Evolutionary conservation across 2,888 invertebrate species (phyloP), one percentile per base, ranked within the genome.

Genomic region (Caenorhabditis sinica): DNA sequence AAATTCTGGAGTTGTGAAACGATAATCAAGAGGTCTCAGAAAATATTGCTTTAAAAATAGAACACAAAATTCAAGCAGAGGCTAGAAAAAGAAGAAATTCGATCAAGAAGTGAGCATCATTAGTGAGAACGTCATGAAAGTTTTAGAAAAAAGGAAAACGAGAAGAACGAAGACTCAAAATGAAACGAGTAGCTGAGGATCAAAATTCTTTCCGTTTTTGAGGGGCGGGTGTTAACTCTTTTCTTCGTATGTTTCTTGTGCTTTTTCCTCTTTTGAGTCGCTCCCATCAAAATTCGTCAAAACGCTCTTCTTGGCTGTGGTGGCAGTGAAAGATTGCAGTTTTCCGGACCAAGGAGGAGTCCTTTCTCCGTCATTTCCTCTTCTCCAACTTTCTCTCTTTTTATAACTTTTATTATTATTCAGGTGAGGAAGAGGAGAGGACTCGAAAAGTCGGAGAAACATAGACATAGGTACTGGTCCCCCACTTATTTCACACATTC

Each of bases 401-500:
- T 58, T 61, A 51, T 73, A 61, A 36, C 71, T 63, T 61, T 68
- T 79, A 63, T 71, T 79, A 79, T 79, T 79, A 72, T 72, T 79
- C 79, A 79, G 79, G 79, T 79, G 65, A 51, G 36, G 45, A 60
- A 15, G 56, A 17, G 20, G 23, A 33, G 11, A 40, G 13, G 40
- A n/a, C 40, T 30, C 20, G 4, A 53, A 0, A 25, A n/a, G n/a
- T n/a, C n/a, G 15, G n/a, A 68, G 23, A 60, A 23, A 33, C 13
- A 53, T n/a, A n/a, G n/a, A 13, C 25, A n/a, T 6, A 40, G 40
- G 56, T 51, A 23, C n/a, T 33, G 53, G 40, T 43, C 33, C 69
- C 71, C 69, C 71, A 79, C 33, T 79, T 79, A 79, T 79, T 79
- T 65, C 65, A 56, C 71, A 60, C 53, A 72, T 63, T 68, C 74